Base-by-base conservation (phyloP, 2,888 invertebrate genomes). In the Drosophila ezoana region DNA sequence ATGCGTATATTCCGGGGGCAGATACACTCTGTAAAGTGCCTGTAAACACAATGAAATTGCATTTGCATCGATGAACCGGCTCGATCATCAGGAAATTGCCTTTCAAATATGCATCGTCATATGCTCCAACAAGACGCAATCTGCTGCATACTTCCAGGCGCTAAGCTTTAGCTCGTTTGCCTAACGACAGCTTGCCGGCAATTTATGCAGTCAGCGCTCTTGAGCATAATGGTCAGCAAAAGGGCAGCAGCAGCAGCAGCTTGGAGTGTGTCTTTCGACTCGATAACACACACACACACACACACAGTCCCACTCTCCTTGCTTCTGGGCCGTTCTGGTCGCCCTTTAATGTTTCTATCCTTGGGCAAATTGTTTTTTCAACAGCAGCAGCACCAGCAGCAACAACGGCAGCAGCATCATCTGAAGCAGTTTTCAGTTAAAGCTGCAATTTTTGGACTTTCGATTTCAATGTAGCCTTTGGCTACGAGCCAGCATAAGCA, bases 71-170 rank as follows among this genome's bases (percentile, higher is more conserved):
- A 72, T 78, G 69, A 60, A 58, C 70, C 58, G 8, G 43, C 6
- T 18, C n/a, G 43, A 10, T 14, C 35, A 28, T 8, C 33, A 56
- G 64, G 63, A 82, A 83, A 88, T 83, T 88, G 81, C 72, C 87
- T 67, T 69, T 80, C 84, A 78, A 80, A 86, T 88, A 88, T 84
- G 89, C 89, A 84, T 86, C 74, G 83, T 87, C 88, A 82, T 83
- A 69, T 82, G 88, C 80, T 69, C 32, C 45, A 81, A 68, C 73
- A 82, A 64, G 76, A 52, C 62, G 44, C 78, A 84, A 81, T 77
- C 58, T 80, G 65, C 65, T 61, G 44, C 61, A 75, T 56, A 62
- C 67, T 72, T 65, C 13, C 67, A 58, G 49, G 71, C 71, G 71
- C 70, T 73, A 68, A 66, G 74, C 58, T 52, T 60, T 32, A 44